Evolutionary conservation across 1,140 invertebrate genomes (phyloP), one percentile per base, ranked within the genome.

Genomic region (Philopotamus ludificatus): DNA sequence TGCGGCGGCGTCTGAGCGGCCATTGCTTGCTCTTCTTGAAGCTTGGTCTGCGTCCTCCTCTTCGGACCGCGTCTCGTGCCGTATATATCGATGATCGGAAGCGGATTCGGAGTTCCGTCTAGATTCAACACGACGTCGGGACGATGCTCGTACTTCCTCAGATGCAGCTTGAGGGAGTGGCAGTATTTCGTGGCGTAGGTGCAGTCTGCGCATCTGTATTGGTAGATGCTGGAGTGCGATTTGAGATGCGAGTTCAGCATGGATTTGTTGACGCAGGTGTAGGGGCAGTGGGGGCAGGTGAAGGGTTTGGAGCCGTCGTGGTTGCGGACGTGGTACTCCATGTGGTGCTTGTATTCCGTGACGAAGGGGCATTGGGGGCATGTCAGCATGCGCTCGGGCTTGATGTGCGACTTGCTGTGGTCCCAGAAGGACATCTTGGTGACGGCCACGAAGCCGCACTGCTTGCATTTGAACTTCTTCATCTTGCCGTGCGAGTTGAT

Each of bases 241-340:
- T 99, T 99, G 71, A 98, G 85, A 73, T 99, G 98, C 0, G 94
- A 97, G 74, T 98, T 99, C 9, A 99, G 82, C 98, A 99, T 99
- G 0, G 96, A 99, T 75, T 99, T 99, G 79, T 98, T 99, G 1
- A 99, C 97, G 74, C 97, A 99, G 0, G 88, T 86, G 73, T 98
- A 98, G 10, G 85, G 83, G 77, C 95, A 98, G 71, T 96, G 90
- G 51, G 85, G 81, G 76, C 98, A 99, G 74, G 96, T 94, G 81
- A 95, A 99, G 0, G 97, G 97, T 73, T 99, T 99, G 0, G 90
- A 92, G 4, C 95, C 94, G 70, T 90, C 87, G 76, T 99, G 98
- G 75, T 98, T 98, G 4, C 94, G 83, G 71, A 98, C 83, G 76
- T 98, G 98, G 73, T 99, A 99, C 72, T 99, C 96, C 10, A 99